These are phyloP conservation scores for Lymantria dispar DNA, from an alignment of 2,888 invertebrate species.

Conservation along the genomic window DNA sequence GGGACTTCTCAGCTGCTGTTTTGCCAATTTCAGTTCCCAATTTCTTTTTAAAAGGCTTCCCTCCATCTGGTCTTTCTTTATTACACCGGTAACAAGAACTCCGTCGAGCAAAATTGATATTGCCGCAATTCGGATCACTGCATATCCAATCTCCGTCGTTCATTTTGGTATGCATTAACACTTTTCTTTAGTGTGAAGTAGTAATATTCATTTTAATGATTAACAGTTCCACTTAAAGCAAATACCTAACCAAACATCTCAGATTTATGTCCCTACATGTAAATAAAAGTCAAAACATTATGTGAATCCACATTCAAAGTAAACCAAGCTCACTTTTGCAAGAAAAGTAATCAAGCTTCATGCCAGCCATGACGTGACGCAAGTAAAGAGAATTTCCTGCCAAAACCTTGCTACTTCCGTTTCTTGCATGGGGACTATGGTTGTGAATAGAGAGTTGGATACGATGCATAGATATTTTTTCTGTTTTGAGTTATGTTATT, in stretches of 20 bases:
- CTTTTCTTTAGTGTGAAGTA: slow-evolving; percentile 34
- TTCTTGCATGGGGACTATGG: slow-evolving; percentile 7
- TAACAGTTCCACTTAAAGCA: slow-evolving; percentile 27
- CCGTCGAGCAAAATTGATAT: slow-evolving; percentile 96
- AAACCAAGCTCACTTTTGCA: slow-evolving; percentile 77
- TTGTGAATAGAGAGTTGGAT: too few relatives aligned
- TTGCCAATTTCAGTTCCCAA: slow-evolving; percentile 98
- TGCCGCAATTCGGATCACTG: slow-evolving; percentile 89
- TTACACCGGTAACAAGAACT: slow-evolving; percentile 96
- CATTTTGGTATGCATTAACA: slow-evolving; percentile 62
- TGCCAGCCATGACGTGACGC: slow-evolving; percentile 69
- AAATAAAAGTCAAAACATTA: slow-evolving; percentile 66
- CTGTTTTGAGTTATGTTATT: too few relatives aligned
- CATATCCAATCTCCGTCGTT: slow-evolving; percentile 86
- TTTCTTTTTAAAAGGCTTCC: slow-evolving; percentile 85
- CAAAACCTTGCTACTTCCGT: slow-evolving; percentile 29
- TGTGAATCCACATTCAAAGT: slow-evolving; percentile 64
- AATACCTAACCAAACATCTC: slow-evolving; percentile 32
- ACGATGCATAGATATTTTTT: too few relatives aligned
- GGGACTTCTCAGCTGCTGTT: slow-evolving; percentile 98
- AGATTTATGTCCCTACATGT: slow-evolving; percentile 42
- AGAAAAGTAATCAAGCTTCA: slow-evolving; percentile 75
- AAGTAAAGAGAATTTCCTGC: slow-evolving; percentile 36
- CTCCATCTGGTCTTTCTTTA: slow-evolving; percentile 82
- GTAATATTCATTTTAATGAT: slow-evolving; percentile 32